phyloP scores from a whole-genome alignment of 1,140 invertebrate species.

The Pseudomyrmex cubaensis region DNA sequence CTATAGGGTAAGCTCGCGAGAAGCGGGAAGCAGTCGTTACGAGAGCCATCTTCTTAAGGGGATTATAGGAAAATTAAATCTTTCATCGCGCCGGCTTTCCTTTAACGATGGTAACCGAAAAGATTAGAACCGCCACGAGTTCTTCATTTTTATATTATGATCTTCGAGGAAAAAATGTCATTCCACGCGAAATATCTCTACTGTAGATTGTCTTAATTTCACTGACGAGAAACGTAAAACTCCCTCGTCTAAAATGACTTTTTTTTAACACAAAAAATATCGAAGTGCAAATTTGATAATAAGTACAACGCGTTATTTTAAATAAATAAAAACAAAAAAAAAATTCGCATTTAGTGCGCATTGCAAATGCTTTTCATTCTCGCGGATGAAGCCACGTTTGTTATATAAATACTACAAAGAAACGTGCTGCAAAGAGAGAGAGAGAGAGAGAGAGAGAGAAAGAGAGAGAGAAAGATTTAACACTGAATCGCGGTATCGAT shows the following conservation, averaged over 20 bases:
- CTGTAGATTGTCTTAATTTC: neutral
- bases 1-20: conserved; percentile 20
- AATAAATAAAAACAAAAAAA: too few species aligned
- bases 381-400: conserved; percentile 4
- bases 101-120: conserved; percentile 39
- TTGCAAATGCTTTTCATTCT: neutral
- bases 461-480: neutral
- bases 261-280: conserved; percentile 2
- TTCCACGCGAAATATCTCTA: conserved; percentile 7
- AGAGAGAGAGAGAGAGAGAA: too few species aligned
- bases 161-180: neutral
- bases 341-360: neutral
- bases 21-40: conserved; percentile 37
- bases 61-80: conserved; percentile 68
- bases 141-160: conserved; percentile 41
- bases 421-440: neutral
- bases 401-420: conserved; percentile 9
- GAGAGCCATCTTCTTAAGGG: conserved; percentile 44
- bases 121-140: conserved; percentile 11
- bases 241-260: neutral
- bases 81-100: conserved; percentile 52
- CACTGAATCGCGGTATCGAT: conserved; percentile 10
- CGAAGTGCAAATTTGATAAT: conserved; percentile 12
- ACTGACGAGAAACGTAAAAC: neutral
- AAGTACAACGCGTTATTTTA: neutral